Conservation (phyloP, 2,888 invertebrate genomes). For the Panzeria rudis region DNA sequence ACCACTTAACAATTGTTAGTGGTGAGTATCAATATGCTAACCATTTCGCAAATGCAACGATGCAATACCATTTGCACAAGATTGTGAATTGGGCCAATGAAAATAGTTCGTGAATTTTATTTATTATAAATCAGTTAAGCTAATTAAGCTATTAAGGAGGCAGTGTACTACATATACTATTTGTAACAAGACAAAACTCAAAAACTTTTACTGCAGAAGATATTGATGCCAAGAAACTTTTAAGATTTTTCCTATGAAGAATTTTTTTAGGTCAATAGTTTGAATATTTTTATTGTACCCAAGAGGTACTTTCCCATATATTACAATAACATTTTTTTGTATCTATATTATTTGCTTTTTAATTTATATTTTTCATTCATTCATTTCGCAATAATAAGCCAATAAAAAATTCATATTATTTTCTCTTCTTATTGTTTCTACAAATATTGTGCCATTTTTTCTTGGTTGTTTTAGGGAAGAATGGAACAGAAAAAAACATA, state of each 20-base stretch:
- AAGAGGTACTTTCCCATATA: neutral
- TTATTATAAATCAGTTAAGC: constrained; percentile 15
- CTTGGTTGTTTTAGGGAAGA: neutral
- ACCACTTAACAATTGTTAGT: too few species aligned
- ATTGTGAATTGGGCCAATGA: too few species aligned
- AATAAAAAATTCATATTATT: constrained; percentile 65
- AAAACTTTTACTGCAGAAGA: neutral
- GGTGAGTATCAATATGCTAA: too few species aligned
- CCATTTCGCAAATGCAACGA: too few species aligned
- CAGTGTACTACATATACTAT: too few species aligned
- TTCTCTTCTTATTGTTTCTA: constrained; percentile 7
- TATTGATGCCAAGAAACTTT: neutral
- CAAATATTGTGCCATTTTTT: neutral
- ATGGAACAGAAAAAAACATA: constrained; percentile 41
- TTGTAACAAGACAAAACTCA: neutral
- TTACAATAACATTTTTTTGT: too few species aligned
- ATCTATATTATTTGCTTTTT: neutral
- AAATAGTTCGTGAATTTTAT: neutral
- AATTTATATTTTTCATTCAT: constrained; percentile 13
- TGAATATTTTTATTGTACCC: neutral
- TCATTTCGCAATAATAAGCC: constrained; percentile 45
- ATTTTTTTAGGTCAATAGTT: constrained; percentile 10
- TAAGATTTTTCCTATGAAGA: neutral
- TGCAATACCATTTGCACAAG: too few species aligned
- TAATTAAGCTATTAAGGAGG: constrained; percentile 4